phyloP scores from a whole-genome alignment of 2,113 vertebrate species.

The Sminthopsis crassicaudata region DNA sequence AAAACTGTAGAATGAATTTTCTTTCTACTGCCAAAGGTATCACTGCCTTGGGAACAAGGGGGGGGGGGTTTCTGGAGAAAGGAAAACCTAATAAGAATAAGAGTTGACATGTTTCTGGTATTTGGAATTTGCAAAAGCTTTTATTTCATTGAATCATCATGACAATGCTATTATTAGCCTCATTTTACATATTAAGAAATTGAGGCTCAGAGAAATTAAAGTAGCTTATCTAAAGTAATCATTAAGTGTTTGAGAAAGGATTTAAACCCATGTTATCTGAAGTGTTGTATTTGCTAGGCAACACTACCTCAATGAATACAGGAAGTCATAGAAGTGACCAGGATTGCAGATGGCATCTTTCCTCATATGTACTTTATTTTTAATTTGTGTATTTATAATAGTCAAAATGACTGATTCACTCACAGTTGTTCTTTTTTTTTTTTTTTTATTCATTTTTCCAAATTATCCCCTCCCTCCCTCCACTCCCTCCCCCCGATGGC shows the following conservation, averaged over 20 bases:
- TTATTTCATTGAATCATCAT: neutral
- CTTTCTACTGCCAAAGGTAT: neutral
- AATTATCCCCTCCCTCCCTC: too few species aligned
- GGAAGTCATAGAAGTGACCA: neutral
- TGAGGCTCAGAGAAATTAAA: neutral
- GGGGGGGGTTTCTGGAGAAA: neutral
- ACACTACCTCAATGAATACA: neutral
- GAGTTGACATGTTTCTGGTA: neutral
- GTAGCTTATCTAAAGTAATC: neutral
- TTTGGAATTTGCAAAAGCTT: neutral
- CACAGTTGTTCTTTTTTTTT: neutral
- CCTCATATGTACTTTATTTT: neutral
- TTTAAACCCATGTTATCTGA: neutral
- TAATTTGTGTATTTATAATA: neutral
- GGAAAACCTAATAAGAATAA: neutral
- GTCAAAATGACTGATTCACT: neutral
- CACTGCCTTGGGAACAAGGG: neutral
- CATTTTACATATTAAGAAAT: neutral
- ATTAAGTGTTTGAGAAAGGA: neutral
- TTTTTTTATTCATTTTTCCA: too few species aligned
- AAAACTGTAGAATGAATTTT: conserved; percentile 35
- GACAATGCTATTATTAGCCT: neutral
- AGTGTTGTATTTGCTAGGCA: neutral
- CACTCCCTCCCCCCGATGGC: too few species aligned
- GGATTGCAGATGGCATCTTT: neutral